Base-by-base conservation (phyloP, 2,888 invertebrate species). In the Thalpophila matura region DNA sequence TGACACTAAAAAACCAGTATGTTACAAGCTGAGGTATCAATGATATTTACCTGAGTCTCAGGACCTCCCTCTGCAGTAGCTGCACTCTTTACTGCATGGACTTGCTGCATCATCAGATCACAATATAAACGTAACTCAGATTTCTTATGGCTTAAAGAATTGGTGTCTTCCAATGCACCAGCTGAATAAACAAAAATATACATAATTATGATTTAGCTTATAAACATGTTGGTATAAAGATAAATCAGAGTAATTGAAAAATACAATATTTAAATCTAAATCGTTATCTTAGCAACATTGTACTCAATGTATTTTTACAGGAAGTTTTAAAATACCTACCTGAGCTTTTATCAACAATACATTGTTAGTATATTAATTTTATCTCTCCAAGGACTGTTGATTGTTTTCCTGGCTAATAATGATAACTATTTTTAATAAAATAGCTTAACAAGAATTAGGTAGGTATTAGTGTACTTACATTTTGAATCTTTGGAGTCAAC, bases 61-160 rank as follows among this genome's bases (percentile, higher is more conserved):
- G 96, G 96, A 18, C 95, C 95, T 76, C 89, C 91, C 72, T 96
- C 95, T 65, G 89, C 88, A 66, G 90, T 95, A 9, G 96, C 95
- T 59, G 96, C 96, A 88, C 96, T 96, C 88, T 97, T 97, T 0
- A 97, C 95, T 57, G 96, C 96, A 92, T 97, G 97, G 1, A 97
- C 97, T 92, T 98, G 98, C 88, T 98, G 98, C 97, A 97, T 97
- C 82, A 98, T 93, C 37, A 98, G 94, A 89, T 98, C 98, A 94
- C 97, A 97, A 88, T 97, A 98, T 27, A 98, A 93, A 70, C 97
- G 93, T 71, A 98, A 91, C 87, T 98, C 98, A 7, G 97, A 97
- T 85, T 97, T 97, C 87, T 97, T 97, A 49, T 96, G 95, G 84
- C 96, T 96, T 70, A 97, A 89, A 31, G 96, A 95, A 81, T 96